Percentiles rank a stretch among this genome's conserved stretches.
These are phyloP conservation scores for Cephus nigrinus DNA, from an alignment of 2,888 invertebrate genomes.

Conservation along the genomic window DNA sequence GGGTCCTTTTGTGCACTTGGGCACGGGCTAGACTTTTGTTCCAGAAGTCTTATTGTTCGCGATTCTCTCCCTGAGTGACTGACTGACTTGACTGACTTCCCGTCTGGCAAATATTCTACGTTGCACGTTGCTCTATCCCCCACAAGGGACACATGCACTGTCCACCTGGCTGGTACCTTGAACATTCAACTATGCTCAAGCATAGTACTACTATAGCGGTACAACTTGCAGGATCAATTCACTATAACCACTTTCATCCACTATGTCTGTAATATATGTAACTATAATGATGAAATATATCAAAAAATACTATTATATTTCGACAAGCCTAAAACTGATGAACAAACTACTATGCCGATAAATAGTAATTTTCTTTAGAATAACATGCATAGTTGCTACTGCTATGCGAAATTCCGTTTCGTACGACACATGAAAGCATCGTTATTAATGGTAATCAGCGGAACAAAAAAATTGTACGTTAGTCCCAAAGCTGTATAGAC, in stretches of 20 bases:
- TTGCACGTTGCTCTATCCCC: no score
- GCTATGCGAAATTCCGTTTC: background rate
- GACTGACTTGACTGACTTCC: no score
- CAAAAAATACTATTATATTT: background rate
- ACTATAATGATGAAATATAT: background rate
- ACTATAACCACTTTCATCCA: background rate
- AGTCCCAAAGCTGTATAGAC: background rate
- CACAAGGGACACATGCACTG: no score
- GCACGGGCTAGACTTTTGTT: constrained; percentile 54
- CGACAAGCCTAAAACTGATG: background rate
- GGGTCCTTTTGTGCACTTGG: constrained; percentile 13
- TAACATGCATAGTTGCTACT: background rate
- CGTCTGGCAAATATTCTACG: no score
- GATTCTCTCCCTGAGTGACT: background rate
- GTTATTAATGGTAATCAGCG: background rate
- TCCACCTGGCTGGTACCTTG: no score
- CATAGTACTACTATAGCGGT: background rate
- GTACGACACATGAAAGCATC: background rate
- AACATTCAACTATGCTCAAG: no score
- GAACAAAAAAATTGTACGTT: background rate
- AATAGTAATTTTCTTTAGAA: no score
- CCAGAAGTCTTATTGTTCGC: background rate
- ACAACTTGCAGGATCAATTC: background rate
- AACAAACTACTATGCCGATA: background rate
- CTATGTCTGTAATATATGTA: background rate